These are phyloP conservation scores for Astur gentilis DNA, from an alignment of 2,113 vertebrate genomes.

Conservation along the genomic window DNA sequence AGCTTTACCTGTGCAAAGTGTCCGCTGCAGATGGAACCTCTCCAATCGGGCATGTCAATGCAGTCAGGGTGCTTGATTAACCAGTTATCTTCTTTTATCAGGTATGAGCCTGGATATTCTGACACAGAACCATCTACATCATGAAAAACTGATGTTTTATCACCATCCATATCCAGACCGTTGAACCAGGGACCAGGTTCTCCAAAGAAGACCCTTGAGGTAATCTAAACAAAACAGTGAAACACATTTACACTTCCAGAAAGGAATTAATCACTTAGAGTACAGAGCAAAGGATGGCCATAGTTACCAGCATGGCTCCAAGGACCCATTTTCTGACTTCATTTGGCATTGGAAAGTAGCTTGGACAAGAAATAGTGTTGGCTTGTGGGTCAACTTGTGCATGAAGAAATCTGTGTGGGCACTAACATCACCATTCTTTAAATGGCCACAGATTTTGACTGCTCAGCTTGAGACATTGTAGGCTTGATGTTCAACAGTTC, in stretches of 20 bases:
- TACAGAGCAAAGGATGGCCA: not conserved
- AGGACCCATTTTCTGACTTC: not conserved
- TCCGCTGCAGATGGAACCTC: conserved; percentile 91
- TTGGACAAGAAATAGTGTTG: not conserved
- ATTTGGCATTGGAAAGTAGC: not conserved
- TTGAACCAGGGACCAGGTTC: conserved; percentile 96
- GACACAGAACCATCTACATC: conserved; percentile 93
- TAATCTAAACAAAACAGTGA: conserved; percentile 76
- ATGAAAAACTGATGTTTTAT: conserved; percentile 94
- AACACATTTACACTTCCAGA: not conserved
- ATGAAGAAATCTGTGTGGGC: not conserved
- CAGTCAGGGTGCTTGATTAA: conserved; percentile 92
- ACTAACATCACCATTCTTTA: not conserved
- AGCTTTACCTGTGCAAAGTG: conserved; percentile 87
- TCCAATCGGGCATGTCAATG: conserved; percentile 93
- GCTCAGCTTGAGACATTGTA: not conserved
- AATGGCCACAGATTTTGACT: not conserved
- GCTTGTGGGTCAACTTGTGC: not conserved
- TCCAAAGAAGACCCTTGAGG: conserved; percentile 94
- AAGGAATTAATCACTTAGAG: not conserved
- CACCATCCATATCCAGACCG: conserved; percentile 92
- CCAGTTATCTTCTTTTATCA: conserved; percentile 97
- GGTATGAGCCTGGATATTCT: conserved; percentile 90
- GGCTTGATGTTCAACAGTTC: not conserved
- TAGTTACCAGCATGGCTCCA: not conserved